Evolutionary conservation across 2,113 vertebrate genomes (phyloP), one percentile per base, ranked within the genome.

Genomic region (Thomomys bottae): DNA sequence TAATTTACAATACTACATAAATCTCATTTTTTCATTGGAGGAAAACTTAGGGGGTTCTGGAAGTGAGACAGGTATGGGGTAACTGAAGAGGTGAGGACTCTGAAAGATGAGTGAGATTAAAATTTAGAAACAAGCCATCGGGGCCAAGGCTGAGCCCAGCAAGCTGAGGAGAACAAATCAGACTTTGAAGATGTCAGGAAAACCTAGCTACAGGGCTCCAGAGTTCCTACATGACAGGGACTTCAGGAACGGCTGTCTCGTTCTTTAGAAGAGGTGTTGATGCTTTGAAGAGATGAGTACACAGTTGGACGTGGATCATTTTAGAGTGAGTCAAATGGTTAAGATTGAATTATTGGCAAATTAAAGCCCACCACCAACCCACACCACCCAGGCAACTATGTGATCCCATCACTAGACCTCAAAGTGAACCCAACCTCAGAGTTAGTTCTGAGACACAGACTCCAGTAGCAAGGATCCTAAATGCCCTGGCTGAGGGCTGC

Each of bases 21-120:
- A 30, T 54, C 49, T 2, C 1, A 71, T 90, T 63, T 45, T 54
- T 73, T 81, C 38, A 84, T 11, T 34, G 57, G 38, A 36, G 14
- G 12, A 26, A 76, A 26, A 63, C 28, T 21, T 67, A 30, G 10
- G 9, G 63, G 34, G n/a, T 26, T 67, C n/a, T 80, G 6, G 38
- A 63, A 14, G 80, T 66, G 28, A 42, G n/a, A 1, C 10, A 40
- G 38, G 11, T 18, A 45, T 8, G 26, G 28, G n/a, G 28, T 54
- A 85, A 76, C 26, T 49, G 40, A 70, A 42, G 57, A 82, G 11
- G 34, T 79, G 18, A n/a, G 21, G 61, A 49, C 20, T 91, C 54
- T 91, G 32, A 72, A 72, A 57, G 70, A 78, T 67, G 28, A 83
- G 61, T 82, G 21, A 91, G 21, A 83, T 66, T 59, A 61, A 92